These are phyloP conservation scores for Idaea dimidiata DNA, from an alignment of 2,888 invertebrate genomes.

Conservation along the genomic window DNA sequence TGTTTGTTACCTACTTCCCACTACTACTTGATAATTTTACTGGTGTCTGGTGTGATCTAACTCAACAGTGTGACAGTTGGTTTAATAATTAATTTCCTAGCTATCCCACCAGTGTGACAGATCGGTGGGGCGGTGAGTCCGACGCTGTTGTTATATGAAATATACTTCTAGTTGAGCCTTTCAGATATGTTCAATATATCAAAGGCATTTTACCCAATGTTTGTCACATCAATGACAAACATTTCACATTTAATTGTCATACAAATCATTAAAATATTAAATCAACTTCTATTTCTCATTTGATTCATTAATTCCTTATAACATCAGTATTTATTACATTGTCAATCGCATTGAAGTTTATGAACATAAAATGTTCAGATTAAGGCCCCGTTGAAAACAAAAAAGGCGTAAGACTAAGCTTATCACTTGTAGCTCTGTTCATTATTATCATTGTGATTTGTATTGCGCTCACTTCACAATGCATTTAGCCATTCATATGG, in stretches of 20 bases:
- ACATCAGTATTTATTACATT: neutral
- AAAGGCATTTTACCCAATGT: constrained; percentile 23
- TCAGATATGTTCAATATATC: constrained; percentile 8
- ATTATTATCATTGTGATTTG: neutral
- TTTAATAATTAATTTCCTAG: no score
- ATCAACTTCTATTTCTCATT: neutral
- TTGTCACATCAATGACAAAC: constrained; percentile 12
- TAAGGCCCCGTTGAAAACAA: constrained; percentile 16
- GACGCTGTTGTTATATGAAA: neutral
- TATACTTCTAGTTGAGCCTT: constrained; percentile 17
- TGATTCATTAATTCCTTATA: neutral
- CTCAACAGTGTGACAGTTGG: no score
- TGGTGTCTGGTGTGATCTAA: no score
- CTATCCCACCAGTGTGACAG: no score
- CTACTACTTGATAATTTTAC: no score
- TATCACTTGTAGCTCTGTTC: neutral
- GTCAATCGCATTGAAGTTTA: constrained; percentile 5
- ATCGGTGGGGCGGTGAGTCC: no score
- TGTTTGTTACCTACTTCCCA: no score
- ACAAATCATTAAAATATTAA: constrained; percentile 10
- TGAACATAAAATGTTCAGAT: constrained; percentile 7
- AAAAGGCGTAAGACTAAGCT: constrained; percentile 16
- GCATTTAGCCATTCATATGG: neutral
- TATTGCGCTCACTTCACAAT: neutral
- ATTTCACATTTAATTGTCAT: constrained; percentile 10